Conservation (phyloP, 2,888 invertebrate species). For the Drosophila infuscata region DNA sequence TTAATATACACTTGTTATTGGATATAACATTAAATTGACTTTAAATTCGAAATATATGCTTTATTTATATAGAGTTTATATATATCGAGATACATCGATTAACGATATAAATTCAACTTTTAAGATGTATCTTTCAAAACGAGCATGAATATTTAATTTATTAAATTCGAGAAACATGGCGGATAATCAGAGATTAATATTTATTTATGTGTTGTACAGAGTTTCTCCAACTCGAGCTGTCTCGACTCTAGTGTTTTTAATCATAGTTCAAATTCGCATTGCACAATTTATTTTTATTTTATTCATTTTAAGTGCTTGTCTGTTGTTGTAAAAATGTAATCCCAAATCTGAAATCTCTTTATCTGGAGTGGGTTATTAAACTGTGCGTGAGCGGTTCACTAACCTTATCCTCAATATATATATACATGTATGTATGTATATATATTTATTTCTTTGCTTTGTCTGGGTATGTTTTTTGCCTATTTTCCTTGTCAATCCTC, state of each 20-base stretch:
- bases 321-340: neutral
- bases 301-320: neutral
- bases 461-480: constrained; percentile 20
- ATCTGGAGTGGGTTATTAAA: neutral
- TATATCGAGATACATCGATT: neutral
- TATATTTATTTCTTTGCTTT: constrained; percentile 6
- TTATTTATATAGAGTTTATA: neutral
- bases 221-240: neutral
- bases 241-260: neutral
- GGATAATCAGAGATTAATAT: neutral
- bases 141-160: neutral
- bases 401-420: neutral
- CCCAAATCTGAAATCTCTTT: neutral
- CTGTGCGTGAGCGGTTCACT: constrained; percentile 25
- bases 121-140: neutral
- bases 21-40: neutral
- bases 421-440: too few relatives aligned
- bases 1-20: neutral
- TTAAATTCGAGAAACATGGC: neutral
- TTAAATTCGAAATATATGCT: neutral
- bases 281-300: neutral
- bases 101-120: neutral
- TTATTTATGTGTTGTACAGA: neutral
- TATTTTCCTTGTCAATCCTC: constrained; percentile 16
- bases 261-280: neutral